A percentile compares a stretch with the other conserved stretches of the same genome.
phyloP scores from a whole-genome alignment of 2,113 vertebrate species.

The Prunella himalayana region DNA sequence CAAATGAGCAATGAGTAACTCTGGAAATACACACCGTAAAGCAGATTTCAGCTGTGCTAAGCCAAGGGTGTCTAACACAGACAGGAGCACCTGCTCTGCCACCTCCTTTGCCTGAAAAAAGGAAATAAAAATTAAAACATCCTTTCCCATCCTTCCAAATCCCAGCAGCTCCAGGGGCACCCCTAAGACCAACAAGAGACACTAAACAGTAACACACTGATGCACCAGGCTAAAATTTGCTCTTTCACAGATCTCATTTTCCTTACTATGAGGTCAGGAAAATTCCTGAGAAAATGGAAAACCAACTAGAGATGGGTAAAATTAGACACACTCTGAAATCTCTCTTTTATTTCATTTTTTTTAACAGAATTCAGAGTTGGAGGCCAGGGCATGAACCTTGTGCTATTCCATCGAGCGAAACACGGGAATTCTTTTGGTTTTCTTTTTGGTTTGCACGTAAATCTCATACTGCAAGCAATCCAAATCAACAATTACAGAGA shows the following conservation, averaged over 20 bases:
- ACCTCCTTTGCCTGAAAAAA: constrained; percentile 83
- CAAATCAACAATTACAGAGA: constrained; percentile 5
- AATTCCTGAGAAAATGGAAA: not conserved
- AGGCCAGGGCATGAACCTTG: not conserved
- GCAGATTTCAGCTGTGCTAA: constrained; percentile 77
- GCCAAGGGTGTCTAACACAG: constrained; percentile 73
- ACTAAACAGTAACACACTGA: not conserved
- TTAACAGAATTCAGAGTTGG: not conserved
- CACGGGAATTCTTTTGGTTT: rapidly evolving
- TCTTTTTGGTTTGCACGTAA: not conserved
- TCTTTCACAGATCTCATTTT: not conserved
- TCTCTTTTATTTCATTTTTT: not conserved
- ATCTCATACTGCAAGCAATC: not conserved
- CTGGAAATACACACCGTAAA: constrained; percentile 74
- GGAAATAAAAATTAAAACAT: not conserved
- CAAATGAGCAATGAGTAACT: not conserved
- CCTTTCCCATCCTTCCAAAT: not conserved
- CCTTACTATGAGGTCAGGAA: not conserved
- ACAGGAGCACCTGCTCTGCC: constrained; percentile 81
- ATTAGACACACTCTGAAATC: not conserved
- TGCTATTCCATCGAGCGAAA: rapidly evolving
- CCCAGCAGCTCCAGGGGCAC: not conserved
- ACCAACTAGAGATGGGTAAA: not conserved
- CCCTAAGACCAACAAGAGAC: not conserved
- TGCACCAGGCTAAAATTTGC: constrained; percentile 17